phyloP scores from a whole-genome alignment of 2,797 vertebrate species.

The Potorous gilbertii region DNA sequence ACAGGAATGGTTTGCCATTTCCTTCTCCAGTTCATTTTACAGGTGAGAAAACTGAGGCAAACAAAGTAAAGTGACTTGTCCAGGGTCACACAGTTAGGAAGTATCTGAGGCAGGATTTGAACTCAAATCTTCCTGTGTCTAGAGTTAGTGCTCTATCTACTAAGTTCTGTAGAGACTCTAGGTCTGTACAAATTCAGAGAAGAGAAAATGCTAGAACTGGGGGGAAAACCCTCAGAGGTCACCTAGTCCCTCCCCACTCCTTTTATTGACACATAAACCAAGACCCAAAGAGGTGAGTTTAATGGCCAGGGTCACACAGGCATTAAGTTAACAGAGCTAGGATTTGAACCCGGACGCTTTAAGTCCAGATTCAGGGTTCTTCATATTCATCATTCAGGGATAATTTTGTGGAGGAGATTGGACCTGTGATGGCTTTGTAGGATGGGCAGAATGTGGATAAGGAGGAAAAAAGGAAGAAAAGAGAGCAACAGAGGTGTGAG shows the following conservation, averaged over 20 bases:
- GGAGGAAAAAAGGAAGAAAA: background rate
- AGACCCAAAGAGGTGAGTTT: background rate
- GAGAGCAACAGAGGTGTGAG: background rate
- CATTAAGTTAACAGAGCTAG: background rate
- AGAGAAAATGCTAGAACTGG: background rate
- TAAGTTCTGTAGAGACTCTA: background rate
- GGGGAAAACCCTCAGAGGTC: background rate
- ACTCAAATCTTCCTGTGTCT: background rate
- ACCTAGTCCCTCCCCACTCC: background rate
- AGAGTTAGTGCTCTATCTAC: background rate
- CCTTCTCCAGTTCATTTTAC: background rate
- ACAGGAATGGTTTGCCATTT: background rate
- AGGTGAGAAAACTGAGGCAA: background rate
- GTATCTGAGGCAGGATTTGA: background rate
- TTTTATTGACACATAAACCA: background rate
- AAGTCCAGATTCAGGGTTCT: background rate
- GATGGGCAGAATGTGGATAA: background rate
- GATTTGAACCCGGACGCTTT: background rate
- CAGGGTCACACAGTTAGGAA: background rate
- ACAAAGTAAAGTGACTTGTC: background rate
- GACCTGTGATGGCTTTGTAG: background rate
- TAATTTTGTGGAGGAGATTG: background rate
- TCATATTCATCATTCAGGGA: background rate
- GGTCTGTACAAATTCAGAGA: background rate
- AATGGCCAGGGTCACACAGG: background rate